phyloP scores from a whole-genome alignment of 2,888 invertebrate genomes.

The Drosophila dives region DNA sequence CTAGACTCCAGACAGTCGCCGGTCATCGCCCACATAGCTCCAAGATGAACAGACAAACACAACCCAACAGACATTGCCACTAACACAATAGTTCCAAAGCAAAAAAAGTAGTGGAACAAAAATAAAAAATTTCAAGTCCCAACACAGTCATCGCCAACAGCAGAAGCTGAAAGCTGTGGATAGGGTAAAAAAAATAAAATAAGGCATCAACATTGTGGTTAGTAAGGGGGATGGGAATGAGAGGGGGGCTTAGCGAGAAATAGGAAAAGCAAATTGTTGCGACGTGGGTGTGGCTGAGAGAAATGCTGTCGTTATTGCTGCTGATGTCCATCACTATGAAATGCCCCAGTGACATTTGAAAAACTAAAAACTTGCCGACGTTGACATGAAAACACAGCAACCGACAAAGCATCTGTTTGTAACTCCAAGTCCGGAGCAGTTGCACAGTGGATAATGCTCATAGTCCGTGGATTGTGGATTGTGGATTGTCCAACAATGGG shows the following conservation, averaged over 20 bases:
- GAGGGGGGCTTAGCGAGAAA: constrained; percentile 25
- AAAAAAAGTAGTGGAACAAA: constrained; percentile 22
- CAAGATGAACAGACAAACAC: constrained; percentile 48
- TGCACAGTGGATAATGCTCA: constrained; percentile 12
- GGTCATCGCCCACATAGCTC: constrained; percentile 71
- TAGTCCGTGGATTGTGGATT: constrained; percentile 11
- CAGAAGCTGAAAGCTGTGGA: constrained; percentile 15
- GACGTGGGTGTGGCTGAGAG: background rate
- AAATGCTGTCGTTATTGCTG: constrained; percentile 35
- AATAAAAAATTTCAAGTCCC: constrained; percentile 31
- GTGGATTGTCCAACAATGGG: constrained; percentile 45
- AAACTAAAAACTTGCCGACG: constrained; percentile 75
- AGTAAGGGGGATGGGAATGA: background rate
- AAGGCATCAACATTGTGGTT: constrained; percentile 65
- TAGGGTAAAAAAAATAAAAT: constrained; percentile 49
- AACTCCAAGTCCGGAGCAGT: constrained; percentile 15
- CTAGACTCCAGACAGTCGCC: constrained; percentile 54
- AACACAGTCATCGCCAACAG: constrained; percentile 47
- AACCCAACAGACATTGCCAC: constrained; percentile 15
- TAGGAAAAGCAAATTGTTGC: constrained; percentile 12
- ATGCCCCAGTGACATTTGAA: constrained; percentile 77
- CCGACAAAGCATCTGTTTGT: constrained; percentile 33
- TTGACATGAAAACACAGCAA: constrained; percentile 62
- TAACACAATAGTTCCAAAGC: constrained; percentile 30
- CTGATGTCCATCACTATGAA: constrained; percentile 75